Evolutionary conservation across 1,140 invertebrate genomes (phyloP).

Genomic region (Leptonema lineaticorne): DNA sequence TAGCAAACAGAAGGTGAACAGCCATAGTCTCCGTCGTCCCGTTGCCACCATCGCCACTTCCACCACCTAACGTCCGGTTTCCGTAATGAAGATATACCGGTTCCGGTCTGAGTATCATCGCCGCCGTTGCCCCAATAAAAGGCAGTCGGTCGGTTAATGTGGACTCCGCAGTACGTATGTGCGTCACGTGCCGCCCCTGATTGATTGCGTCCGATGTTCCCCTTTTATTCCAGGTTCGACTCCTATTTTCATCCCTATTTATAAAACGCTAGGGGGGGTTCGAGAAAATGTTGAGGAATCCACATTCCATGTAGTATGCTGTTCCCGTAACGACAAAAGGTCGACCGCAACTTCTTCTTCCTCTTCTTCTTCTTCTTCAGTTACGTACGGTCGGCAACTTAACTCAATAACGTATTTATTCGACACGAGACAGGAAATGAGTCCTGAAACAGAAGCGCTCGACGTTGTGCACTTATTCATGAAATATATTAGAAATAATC

Average conservation of each 20-base stretch:
- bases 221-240: background rate
- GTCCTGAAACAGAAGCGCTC: background rate
- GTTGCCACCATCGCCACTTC: background rate
- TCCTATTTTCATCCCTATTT: background rate
- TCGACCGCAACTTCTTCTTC: background rate
- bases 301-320: slow-evolving; percentile 9
- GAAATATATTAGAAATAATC: too few species aligned
- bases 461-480: too few species aligned
- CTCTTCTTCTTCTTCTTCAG: too few species aligned
- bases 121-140: slow-evolving; percentile 12
- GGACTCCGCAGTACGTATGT: slow-evolving; percentile 11
- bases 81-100: background rate
- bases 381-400: background rate
- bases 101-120: background rate
- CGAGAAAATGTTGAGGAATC: too few species aligned
- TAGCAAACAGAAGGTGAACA: background rate
- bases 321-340: slow-evolving; percentile 5
- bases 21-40: background rate
- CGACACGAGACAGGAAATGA: background rate
- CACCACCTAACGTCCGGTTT: background rate
- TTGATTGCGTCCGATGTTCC: slow-evolving; percentile 24
- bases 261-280: too few species aligned
- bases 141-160: slow-evolving; percentile 12
- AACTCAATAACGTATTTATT: slow-evolving; percentile 21
- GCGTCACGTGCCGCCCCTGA: slow-evolving; percentile 24